Base-by-base conservation (phyloP, 2,797 vertebrate genomes). In the Pantherophis alleghaniensis region DNA sequence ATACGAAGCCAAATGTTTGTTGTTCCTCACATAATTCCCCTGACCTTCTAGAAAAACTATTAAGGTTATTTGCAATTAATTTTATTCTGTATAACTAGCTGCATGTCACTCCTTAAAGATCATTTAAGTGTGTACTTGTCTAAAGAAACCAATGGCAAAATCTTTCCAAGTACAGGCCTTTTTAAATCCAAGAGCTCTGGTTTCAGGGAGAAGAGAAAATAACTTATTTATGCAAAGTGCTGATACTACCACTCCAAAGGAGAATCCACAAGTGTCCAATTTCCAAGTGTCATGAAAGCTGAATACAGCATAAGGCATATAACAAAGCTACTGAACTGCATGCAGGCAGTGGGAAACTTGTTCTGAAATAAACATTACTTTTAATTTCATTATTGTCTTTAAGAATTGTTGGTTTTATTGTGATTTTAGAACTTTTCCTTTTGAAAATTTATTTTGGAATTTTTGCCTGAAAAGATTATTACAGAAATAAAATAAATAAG, bases 201-300 rank as follows among this genome's bases (percentile, higher is more conserved):
- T 96, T 95, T 96, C 95, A 83, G 32, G 5, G 55, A 89, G 88
- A 51, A 88, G 90, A 59, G 88, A 94, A 63, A 95, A 92, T 1
- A 51, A 91, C 59, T 42, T 69, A 93, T 55, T 88, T 74, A 53
- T 57, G 91, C 61, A 96, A 90, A 94, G 63, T 74, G 63, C 88
- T 88, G 88, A 32, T 63, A 90, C 12, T 86, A 93, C 92, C 90
- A 86, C 90, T 7, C 87, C 53, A 83, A 0, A 2, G 60, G 91
- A 86, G 87, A 93, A 53, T 94, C 94, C 95, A 95, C 95, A 94
- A 94, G 94, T 94, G 86, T 97, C 96, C 92, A 0, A 56, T 96
- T 96, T 94, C 97, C 83, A 89, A 74, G 53, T 60, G 32, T 56
- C 87, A 91, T 6, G 0, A 88, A 90, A 90, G 24, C 4, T 66